Conservation (phyloP, 2,797 vertebrate species). For the Rallus crepitans region DNA sequence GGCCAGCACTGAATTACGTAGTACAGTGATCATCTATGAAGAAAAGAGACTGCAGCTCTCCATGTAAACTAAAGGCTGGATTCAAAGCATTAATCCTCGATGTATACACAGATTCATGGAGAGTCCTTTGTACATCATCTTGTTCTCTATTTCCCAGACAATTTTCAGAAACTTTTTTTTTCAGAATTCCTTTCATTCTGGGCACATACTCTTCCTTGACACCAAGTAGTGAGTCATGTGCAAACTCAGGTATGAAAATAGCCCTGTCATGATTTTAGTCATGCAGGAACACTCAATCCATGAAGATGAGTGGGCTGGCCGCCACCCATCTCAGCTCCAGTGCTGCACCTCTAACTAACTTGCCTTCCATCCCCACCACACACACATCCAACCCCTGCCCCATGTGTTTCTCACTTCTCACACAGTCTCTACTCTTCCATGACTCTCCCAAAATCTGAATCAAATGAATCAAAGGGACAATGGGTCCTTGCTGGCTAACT, state of each 20-base stretch:
- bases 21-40: neutral
- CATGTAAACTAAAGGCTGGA: neutral
- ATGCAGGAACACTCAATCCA: neutral
- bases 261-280: neutral
- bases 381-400: fast-evolving
- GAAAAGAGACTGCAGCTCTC: neutral
- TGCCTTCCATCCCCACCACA: neutral
- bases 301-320: neutral
- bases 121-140: neutral
- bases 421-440: neutral
- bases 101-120: neutral
- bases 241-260: neutral
- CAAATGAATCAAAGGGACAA: neutral
- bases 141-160: neutral
- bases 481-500: neutral
- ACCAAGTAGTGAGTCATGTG: neutral
- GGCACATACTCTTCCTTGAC: neutral
- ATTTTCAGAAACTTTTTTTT: neutral
- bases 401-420: neutral
- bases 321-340: neutral
- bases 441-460: neutral
- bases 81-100: neutral
- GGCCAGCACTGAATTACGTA: neutral
- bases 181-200: neutral
- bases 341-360: neutral